Evolutionary conservation across 2,797 vertebrate species (phyloP).

Genomic region (Sternotherus odoratus): DNA sequence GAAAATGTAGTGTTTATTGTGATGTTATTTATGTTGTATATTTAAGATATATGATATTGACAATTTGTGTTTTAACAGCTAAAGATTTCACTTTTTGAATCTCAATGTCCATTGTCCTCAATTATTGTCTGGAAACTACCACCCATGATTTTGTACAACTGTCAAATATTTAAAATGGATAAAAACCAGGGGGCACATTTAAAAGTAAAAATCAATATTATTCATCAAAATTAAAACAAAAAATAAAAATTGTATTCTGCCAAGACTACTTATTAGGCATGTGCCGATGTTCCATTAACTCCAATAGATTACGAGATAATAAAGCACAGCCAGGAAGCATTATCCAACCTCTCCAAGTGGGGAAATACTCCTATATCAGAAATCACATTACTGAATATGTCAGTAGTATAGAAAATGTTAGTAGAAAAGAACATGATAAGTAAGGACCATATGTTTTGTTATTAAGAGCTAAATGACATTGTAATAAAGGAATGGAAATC

Average conservation of each 20-base stretch:
- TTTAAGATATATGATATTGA: neutral
- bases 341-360: conserved; percentile 48
- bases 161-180: too few relatives aligned
- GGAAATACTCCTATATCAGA: conserved; percentile 41
- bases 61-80: neutral
- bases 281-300: conserved; percentile 60
- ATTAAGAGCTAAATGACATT: neutral
- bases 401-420: conserved; percentile 23
- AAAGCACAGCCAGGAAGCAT: conserved; percentile 46
- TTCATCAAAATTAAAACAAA: neutral
- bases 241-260: neutral
- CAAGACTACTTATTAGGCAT: conserved; percentile 32
- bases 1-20: neutral
- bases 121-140: neutral
- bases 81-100: neutral
- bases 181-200: too few relatives aligned
- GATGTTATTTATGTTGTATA: neutral
- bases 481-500: neutral
- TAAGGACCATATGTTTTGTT: neutral
- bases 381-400: conserved; percentile 21
- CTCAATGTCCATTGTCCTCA: neutral
- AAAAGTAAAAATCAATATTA: too few relatives aligned
- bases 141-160: neutral
- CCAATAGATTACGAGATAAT: conserved; percentile 21
- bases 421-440: neutral